These are phyloP conservation scores for Antennarius striatus DNA, from an alignment of 2,113 vertebrate species.

Conservation along the genomic window DNA sequence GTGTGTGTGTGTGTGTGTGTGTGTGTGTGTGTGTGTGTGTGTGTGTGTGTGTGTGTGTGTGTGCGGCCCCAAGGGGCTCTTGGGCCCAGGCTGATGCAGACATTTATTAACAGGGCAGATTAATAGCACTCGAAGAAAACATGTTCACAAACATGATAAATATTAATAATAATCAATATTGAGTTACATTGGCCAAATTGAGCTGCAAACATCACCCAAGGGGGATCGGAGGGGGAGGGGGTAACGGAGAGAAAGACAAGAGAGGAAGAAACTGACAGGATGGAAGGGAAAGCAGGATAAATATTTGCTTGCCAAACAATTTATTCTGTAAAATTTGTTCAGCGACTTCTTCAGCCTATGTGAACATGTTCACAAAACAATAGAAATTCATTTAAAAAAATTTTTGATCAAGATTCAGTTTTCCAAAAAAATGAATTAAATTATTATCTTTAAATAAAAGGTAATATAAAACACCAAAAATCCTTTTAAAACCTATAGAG, in stretches of 20 bases:
- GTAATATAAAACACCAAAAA: not conserved
- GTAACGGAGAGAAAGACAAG: slow-evolving; percentile 11
- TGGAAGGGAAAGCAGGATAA: not conserved
- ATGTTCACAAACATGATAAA: slow-evolving; percentile 87
- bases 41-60: slow-evolving; percentile 32
- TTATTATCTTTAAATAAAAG: too few species aligned
- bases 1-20: slow-evolving; percentile 39
- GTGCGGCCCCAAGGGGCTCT: slow-evolving; percentile 79
- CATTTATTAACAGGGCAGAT: slow-evolving; percentile 89
- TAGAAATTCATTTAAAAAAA: too few species aligned
- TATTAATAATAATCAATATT: slow-evolving; percentile 95
- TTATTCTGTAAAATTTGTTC: too few species aligned
- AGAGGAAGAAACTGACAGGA: not conserved
- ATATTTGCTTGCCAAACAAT: too few species aligned
- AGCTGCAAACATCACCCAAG: slow-evolving; percentile 80
- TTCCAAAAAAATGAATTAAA: too few species aligned
- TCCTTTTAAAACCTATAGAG: not conserved
- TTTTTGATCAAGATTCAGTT: too few species aligned
- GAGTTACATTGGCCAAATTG: slow-evolving; percentile 84
- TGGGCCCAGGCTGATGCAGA: slow-evolving; percentile 70
- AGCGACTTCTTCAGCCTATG: too few species aligned
- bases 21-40: slow-evolving; percentile 43
- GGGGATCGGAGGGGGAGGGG: slow-evolving; percentile 42
- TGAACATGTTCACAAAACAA: too few species aligned
- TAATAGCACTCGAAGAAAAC: slow-evolving; percentile 86